Evolutionary conservation across 2,888 invertebrate species (phyloP), one percentile per base, ranked within the genome.

Genomic region (Pycnomerus fuliginosus): DNA sequence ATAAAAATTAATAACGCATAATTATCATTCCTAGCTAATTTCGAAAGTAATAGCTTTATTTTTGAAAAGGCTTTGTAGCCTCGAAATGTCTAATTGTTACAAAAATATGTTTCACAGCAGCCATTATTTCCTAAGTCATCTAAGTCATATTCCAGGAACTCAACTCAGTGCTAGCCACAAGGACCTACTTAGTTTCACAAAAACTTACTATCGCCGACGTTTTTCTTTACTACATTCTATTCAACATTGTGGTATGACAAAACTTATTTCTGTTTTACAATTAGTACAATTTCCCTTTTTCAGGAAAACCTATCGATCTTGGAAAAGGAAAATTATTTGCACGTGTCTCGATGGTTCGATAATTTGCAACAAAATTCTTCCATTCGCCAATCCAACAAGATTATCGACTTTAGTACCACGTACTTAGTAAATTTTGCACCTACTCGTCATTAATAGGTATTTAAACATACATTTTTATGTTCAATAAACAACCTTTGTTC

Each of bases 271-370:
- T 25, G 8, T 10, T 8, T 7, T 25, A 25, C 25, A 10, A 25
- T 25, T 25, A 25, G 25, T 8, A 25, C 11, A 25, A 31, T 31
- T 25, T 44, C 58, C 54, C 53, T 51, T 29, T 79, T 79, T 52
- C 71, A 88, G 88, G 79, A 76, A 59, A 76, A 77, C 11, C 72
- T 87, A 8, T 76, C 78, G 5, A 73, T 80, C 14, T 70, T 77
- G 44, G 87, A 87, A 35, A 83, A 83, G 59, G 87, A 87, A 58
- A 79, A 80, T 35, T 76, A 80, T 46, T 62, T 87, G 14, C 80
- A 87, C 64, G 68, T 89, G 0, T 87, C 87, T 25, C 76, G 89
- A 56, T 89, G 89, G 89, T 85, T 80, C 53, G 85, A 84, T 65
- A 85, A 88, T 61, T 70, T 90, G 43, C 88, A 89, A 62, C 80